Percentiles rank a stretch among this genome's conserved stretches.
phyloP scores from a whole-genome alignment of 1,140 invertebrate species.

The Limonius californicus region DNA sequence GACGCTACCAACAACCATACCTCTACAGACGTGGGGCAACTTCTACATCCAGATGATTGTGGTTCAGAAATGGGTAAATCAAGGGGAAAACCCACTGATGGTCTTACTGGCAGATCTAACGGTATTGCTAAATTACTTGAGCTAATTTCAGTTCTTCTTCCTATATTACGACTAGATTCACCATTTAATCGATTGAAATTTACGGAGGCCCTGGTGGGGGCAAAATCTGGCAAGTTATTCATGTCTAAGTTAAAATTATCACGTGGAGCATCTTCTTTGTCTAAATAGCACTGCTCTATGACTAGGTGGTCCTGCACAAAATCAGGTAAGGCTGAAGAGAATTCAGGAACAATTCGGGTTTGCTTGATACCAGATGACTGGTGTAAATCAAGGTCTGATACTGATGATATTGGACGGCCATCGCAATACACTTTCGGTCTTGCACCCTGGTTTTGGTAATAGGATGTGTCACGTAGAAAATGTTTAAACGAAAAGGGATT shows the following conservation, averaged over 20 bases:
- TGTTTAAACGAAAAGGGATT: conserved; percentile 79
- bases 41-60: conserved; percentile 29
- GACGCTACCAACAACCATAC: no score
- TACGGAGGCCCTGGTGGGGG: conserved; percentile 45
- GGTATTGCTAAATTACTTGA: conserved; percentile 31
- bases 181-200: conserved; percentile 26
- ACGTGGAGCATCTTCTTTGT: conserved; percentile 44
- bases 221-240: conserved; percentile 59
- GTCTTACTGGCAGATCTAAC: conserved; percentile 37
- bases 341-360: conserved; percentile 38
- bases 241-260: conserved; percentile 42
- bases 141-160: conserved; percentile 47
- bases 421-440: conserved; percentile 54
- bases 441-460: conserved; percentile 53
- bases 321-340: conserved; percentile 55
- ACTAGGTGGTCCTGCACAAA: conserved; percentile 65
- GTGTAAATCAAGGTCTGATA: conserved; percentile 31
- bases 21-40: conserved; percentile 32
- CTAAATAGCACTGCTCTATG: conserved; percentile 57
- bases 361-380: conserved; percentile 28
- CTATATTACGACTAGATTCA: conserved; percentile 37
- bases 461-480: conserved; percentile 60
- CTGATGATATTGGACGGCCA: conserved; percentile 32
- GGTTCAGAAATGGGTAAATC: conserved; percentile 45
- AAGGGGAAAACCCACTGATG: conserved; percentile 45